Percentiles rank a stretch among this genome's conserved stretches.
Conservation (phyloP, 2,113 vertebrate genomes). For the Struthidea cinerea region DNA sequence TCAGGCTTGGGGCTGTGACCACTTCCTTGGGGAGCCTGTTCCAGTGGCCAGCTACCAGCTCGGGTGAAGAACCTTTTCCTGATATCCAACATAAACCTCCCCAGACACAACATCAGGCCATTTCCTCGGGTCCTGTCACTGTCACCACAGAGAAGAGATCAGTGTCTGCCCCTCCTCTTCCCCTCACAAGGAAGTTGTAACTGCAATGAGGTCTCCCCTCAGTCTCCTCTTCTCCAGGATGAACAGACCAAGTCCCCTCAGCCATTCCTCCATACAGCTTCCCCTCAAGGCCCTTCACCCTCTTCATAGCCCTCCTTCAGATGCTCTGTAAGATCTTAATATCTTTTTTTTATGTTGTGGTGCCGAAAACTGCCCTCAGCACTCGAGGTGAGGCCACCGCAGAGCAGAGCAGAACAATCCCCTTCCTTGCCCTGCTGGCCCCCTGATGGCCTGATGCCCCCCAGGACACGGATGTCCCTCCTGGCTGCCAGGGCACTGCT, state of each 20-base stretch:
- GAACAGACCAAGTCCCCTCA: neutral
- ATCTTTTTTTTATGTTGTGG: neutral
- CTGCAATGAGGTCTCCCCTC: neutral
- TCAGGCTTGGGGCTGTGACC: neutral
- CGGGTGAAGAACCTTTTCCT: neutral
- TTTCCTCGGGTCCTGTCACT: neutral
- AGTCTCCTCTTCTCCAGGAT: neutral
- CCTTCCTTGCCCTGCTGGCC: neutral
- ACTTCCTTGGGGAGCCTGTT: neutral
- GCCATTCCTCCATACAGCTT: neutral
- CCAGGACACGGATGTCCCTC: neutral
- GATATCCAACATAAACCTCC: neutral
- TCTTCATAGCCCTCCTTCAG: neutral
- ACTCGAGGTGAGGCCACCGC: neutral
- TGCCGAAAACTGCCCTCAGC: neutral
- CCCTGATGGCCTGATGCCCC: neutral
- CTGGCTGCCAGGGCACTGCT: neutral
- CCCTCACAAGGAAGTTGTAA: neutral
- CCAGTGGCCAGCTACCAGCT: neutral
- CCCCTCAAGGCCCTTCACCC: neutral
- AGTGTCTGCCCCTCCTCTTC: neutral
- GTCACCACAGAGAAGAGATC: neutral
- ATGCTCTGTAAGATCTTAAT: neutral
- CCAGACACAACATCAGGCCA: neutral
- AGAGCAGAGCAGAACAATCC: neutral